phyloP scores from a whole-genome alignment of 2,113 vertebrate genomes.

The Aptenodytes patagonicus region DNA sequence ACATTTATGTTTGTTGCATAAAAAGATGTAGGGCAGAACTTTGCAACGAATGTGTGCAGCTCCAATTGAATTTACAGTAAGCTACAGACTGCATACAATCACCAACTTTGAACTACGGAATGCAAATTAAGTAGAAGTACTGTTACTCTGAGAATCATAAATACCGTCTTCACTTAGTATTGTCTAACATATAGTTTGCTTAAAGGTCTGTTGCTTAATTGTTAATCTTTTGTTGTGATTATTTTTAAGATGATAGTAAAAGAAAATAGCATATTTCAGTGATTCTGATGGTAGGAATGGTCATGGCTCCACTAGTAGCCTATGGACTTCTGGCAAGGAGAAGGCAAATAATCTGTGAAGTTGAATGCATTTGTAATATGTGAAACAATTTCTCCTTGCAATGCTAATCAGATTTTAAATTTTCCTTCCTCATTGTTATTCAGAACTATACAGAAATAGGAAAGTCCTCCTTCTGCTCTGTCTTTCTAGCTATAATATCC shows the following conservation, averaged over 20 bases:
- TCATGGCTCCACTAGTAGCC: background rate
- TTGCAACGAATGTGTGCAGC: background rate
- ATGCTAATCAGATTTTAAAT: background rate
- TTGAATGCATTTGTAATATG: background rate
- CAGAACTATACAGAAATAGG: background rate
- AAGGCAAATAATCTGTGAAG: background rate
- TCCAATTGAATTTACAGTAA: background rate
- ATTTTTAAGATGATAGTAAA: background rate
- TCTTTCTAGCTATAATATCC: background rate
- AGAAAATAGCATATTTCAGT: background rate
- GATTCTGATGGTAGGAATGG: background rate
- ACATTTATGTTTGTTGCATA: background rate
- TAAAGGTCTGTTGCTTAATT: background rate
- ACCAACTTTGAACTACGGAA: background rate
- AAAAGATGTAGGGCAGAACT: background rate
- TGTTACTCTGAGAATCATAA: background rate
- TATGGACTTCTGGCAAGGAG: background rate
- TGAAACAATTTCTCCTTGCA: background rate
- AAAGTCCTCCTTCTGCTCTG: background rate
- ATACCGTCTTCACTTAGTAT: background rate
- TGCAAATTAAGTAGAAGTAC: background rate
- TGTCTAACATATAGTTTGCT: background rate
- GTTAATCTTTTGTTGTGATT: background rate
- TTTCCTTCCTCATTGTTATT: background rate
- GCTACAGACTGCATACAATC: background rate